These are phyloP conservation scores for Metopolophium dirhodum DNA, from an alignment of 1,140 invertebrate genomes.

Conservation along the genomic window DNA sequence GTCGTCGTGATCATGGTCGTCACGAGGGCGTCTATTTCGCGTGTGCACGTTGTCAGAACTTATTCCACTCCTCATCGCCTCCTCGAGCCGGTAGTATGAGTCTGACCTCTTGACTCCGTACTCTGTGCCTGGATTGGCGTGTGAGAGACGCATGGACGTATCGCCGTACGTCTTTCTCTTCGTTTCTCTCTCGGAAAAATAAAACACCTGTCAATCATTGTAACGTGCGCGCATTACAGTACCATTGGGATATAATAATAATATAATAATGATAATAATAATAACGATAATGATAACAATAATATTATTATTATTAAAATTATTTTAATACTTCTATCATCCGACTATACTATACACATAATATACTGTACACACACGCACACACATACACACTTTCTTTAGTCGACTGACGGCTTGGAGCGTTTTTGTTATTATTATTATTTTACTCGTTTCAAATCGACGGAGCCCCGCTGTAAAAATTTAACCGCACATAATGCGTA, in stretches of 20 bases:
- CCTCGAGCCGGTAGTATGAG: conserved; percentile 7
- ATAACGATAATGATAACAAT: conserved; percentile 30
- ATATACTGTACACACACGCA: neutral
- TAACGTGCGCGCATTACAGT: conserved; percentile 26
- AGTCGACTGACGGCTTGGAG: conserved; percentile 40
- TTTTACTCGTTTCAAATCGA: conserved; percentile 46
- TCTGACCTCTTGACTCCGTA: conserved; percentile 42
- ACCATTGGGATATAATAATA: conserved; percentile 32
- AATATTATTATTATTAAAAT: conserved; percentile 52
- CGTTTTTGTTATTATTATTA: conserved; percentile 44
- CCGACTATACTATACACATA: neutral
- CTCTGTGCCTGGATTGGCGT: conserved; percentile 18
- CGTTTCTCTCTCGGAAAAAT: conserved; percentile 1
- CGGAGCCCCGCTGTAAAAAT: conserved; percentile 35
- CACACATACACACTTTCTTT: neutral
- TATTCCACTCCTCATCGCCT: neutral
- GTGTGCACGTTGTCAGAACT: conserved; percentile 41
- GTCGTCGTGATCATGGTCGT: conserved; percentile 42
- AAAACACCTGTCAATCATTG: conserved; percentile 51
- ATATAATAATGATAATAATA: conserved; percentile 35
- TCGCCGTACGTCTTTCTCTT: conserved; percentile 5
- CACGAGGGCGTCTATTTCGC: conserved; percentile 48
- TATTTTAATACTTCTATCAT: conserved; percentile 18
- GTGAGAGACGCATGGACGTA: conserved; percentile 15
- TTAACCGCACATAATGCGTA: neutral